Percentiles rank a stretch among this genome's conserved stretches.
Evolutionary conservation across 2,113 vertebrate genomes (phyloP).

Genomic region (Tetrax tetrax): DNA sequence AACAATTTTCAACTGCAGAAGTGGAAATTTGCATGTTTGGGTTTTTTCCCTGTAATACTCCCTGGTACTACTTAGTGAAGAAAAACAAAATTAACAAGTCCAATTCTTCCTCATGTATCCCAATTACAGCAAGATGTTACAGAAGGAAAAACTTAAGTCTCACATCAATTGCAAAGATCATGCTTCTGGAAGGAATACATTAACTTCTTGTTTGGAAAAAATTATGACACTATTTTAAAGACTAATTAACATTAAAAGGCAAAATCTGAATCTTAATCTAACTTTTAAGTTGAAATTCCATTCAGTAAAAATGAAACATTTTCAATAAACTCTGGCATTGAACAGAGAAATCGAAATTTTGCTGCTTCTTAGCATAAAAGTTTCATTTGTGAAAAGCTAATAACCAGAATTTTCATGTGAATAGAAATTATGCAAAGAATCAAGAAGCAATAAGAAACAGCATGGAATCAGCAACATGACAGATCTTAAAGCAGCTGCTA

Average conservation of each 20-base stretch:
- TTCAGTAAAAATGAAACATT: neutral
- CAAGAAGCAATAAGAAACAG: constrained; percentile 4
- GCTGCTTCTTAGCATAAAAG: neutral
- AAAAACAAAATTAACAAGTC: neutral
- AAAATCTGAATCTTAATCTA: too few relatives aligned
- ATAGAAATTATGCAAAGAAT: constrained; percentile 14
- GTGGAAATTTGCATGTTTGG: neutral
- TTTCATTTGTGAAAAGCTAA: constrained; percentile 14
- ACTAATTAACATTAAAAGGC: neutral
- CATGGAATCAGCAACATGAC: neutral
- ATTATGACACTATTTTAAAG: neutral
- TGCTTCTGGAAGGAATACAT: neutral
- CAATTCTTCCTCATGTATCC: neutral
- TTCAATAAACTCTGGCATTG: constrained; percentile 19
- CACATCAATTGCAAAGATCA: neutral
- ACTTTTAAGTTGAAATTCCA: neutral
- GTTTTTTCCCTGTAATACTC: neutral
- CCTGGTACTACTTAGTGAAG: neutral
- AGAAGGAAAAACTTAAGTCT: neutral
- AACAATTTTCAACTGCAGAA: neutral
- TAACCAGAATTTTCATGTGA: constrained; percentile 37
- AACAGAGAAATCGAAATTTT: neutral
- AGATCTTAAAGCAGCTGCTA: constrained; percentile 21
- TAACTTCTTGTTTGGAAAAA: neutral
- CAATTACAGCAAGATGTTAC: neutral